Percentiles rank a stretch among this genome's conserved stretches.
phyloP scores from a whole-genome alignment of 2,888 invertebrate species.

The Spatulosminthurus flaviceps region DNA sequence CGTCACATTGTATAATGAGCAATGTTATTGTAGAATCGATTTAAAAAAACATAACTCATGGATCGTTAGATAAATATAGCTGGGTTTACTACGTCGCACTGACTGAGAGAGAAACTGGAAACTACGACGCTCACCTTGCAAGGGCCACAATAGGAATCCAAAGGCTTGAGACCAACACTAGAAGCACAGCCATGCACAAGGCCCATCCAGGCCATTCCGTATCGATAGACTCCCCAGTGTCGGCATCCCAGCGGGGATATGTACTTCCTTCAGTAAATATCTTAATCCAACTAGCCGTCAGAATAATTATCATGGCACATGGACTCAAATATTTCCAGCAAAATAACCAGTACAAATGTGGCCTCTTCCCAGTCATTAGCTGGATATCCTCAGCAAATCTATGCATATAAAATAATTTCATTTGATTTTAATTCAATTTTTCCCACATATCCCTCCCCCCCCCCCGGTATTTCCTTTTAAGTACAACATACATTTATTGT shows the following conservation, averaged over 20 bases:
- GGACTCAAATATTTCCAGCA: slow-evolving; percentile 96
- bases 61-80: too few species aligned
- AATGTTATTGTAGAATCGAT: too few species aligned
- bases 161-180: slow-evolving; percentile 81
- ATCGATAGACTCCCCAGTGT: slow-evolving; percentile 76
- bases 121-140: slow-evolving; percentile 74
- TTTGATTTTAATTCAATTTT: too few species aligned
- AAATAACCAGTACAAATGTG: slow-evolving; percentile 88
- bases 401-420: too few species aligned
- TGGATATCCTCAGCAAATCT: slow-evolving; percentile 94
- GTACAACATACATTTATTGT: too few species aligned
- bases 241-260: slow-evolving; percentile 84
- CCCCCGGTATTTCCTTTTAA: too few species aligned
- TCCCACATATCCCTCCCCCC: too few species aligned
- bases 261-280: slow-evolving; percentile 82
- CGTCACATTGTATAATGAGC: too few species aligned
- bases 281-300: slow-evolving; percentile 83
- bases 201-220: slow-evolving; percentile 91
- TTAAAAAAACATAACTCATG: too few species aligned
- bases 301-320: slow-evolving; percentile 84
- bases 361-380: slow-evolving; percentile 90
- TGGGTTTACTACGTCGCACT: too few species aligned
- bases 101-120: too few species aligned
- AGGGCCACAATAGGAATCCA: slow-evolving; percentile 89
- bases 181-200: slow-evolving; percentile 75